Base-by-base conservation (phyloP, 1,140 invertebrate species). In the Hyles vespertilio region DNA sequence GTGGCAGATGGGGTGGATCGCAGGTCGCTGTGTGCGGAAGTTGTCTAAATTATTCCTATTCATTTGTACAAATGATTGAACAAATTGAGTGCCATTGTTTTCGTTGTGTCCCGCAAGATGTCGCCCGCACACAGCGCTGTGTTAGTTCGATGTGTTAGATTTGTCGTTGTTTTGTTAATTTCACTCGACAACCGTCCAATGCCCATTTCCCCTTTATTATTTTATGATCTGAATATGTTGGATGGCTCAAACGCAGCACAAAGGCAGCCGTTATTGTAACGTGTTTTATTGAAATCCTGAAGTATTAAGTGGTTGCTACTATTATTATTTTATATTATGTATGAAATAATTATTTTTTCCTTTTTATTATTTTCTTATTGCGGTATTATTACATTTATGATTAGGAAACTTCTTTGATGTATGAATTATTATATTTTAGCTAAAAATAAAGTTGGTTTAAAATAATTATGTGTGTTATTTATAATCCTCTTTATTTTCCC, bases 371-470 rank as follows among this genome's bases (percentile, higher is more conserved):
- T 59, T 75, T 77, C 77, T 80, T 77, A 75, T 70, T 65, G 65
- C 73, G 72, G 83, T 88, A 85, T 84, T 84, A 79, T 77, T 79
- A 81, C 74, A 45, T 77, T 72, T 83, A 79, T 79, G 78, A 70
- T 84, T 87, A 86, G 77, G 65, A 69, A 76, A 77, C 83, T 84
- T 84, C 84, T 85, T 86, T 88, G 81, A 88, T 88, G 85, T 88
- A 85, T 88, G 84, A 79, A 88, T 88, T 86, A 88, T 88, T 88
- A 88, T 87, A 88, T 88, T 87, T 87, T 88, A 88, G 85, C 84
- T 88, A 88, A 88, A 87, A 88, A 88, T 87, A 88, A 87, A 88
- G 85, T 88, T 87, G 85, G 81, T 88, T 87, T 88, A 85, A 85
- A 87, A 80, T 77, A 80, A 57, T 58, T 51, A 70, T 53, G 56